Base-by-base conservation (phyloP, 2,888 invertebrate genomes). In the Lasioglossum vierecki region DNA sequence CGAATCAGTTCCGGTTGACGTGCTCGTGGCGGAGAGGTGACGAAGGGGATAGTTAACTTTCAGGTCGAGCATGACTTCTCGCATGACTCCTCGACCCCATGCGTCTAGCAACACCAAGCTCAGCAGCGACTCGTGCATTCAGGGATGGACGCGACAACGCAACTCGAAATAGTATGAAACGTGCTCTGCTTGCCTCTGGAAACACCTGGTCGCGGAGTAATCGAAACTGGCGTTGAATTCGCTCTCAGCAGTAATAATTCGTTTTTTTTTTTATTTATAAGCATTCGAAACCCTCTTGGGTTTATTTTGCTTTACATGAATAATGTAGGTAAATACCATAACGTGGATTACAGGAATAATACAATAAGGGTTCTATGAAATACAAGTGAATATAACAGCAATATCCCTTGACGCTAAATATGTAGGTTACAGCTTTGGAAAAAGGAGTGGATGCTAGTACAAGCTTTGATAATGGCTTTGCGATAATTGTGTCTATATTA, bases 21-120 rank as follows among this genome's bases (percentile, higher is more conserved):
- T 35, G 22, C 68, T 39, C 22, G 39, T 1, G 39, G 4, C 39
- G 39, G 39, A 35, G 39, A 22, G 68, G n/a, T 68, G 85, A 79
- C 86, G 73, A 85, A 53, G 75, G 70, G 57, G 53, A 72, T 41
- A 66, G 41, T 66, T 49, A 53, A 49, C 76, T 73, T 41, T 66
- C 70, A 76, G 72, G 68, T 76, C 77, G 79, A 82, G 88, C 83
- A 86, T 78, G 78, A 78, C 72, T 72, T 71, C 78, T 79, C 66
- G 39, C 41, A n/a, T 49, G 66, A 49, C 74, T 74, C 66, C 49
- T 74, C 79, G 63, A 73, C 73, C 63, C 63, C 35, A 2, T 39
- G 66, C 3, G 68, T 68, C 68, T 68, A 22, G 68, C 22, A 18
- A 68, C 39, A 68, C 68, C 68, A 9, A n/a, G 22, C 68, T 68